Base-by-base conservation (phyloP, 1,140 invertebrate genomes). In the Latrodectus geometricus region DNA sequence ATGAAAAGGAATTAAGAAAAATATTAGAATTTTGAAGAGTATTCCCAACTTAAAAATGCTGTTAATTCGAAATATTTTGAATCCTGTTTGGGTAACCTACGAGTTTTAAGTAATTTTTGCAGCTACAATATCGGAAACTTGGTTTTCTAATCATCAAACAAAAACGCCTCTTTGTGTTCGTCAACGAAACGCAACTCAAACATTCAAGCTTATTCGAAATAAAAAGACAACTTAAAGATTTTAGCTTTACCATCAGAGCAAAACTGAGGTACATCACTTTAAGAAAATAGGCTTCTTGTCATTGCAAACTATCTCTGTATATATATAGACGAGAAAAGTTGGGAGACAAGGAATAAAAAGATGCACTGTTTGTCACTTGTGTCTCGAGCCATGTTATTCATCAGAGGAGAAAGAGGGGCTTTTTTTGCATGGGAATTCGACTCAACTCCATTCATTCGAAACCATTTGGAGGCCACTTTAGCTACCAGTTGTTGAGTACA, bases 401-500 rank as follows among this genome's bases (percentile, higher is more conserved):
- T 73, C 48, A 14, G 70, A 35, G 35, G 35, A 35, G 21, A 4
- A 73, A 23, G n/a, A 15, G 23, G 8, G 23, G 48, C 11, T 48
- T 48, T 65, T 73, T 73, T 49, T 23, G 70, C 70, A 49, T 49
- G 15, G 68, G 68, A 17, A 69, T 35, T 15, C 48, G 70, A 69
- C 12, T 23, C 70, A 14, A 2, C 14, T 48, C 70, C 48, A 73
- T 73, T 73, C 70, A 73, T 48, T 48, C 70, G 70, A 17, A 49
- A 73, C 70, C 21, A 35, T 73, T 73, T 73, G n/a, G 14, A 23
- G 48, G 35, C n/a, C 21, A 73, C 48, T 73, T 73, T 49, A 17
- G 70, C 70, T 73, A 73, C 70, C 48, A 48, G 70, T 73, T 73
- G 70, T 48, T 11, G 70, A 73, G 21, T 73, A 12, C 21, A 9